These are phyloP conservation scores for Coptodon bakossiorum DNA, from an alignment of 2,113 vertebrate species.

Conservation along the genomic window DNA sequence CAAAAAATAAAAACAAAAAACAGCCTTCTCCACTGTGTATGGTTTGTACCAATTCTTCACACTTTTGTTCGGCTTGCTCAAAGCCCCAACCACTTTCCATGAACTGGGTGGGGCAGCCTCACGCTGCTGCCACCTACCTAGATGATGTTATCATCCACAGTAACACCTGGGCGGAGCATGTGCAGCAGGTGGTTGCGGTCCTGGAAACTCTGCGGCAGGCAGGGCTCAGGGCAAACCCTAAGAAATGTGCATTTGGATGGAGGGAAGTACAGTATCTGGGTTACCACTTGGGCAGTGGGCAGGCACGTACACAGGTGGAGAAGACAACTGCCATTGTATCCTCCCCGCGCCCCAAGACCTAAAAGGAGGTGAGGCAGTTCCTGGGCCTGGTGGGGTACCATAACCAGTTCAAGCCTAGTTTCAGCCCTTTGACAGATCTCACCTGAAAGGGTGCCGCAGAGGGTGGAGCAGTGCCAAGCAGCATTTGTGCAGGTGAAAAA, in stretches of 20 bases:
- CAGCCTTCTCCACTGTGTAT: neutral
- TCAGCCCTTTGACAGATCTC: neutral
- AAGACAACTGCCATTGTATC: neutral
- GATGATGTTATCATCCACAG: neutral
- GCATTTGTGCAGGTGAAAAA: neutral
- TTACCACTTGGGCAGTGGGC: neutral
- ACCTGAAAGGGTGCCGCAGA: neutral
- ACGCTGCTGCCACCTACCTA: neutral
- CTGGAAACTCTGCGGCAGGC: neutral
- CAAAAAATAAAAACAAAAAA: too few species aligned
- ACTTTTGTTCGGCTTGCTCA: neutral
- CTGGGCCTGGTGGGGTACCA: neutral
- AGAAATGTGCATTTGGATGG: neutral
- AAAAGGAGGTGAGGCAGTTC: neutral
- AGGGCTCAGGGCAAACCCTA: neutral
- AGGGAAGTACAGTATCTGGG: neutral
- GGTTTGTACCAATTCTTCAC: neutral
- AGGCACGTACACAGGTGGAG: neutral
- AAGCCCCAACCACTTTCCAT: neutral
- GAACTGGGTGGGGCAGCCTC: neutral
- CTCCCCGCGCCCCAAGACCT: fast-evolving
- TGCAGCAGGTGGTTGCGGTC: neutral
- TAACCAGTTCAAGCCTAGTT: neutral
- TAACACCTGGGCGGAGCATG: neutral
- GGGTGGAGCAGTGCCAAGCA: neutral